Conservation (phyloP, 2,797 vertebrate species). For the Poeciliopsis presidionis region DNA sequence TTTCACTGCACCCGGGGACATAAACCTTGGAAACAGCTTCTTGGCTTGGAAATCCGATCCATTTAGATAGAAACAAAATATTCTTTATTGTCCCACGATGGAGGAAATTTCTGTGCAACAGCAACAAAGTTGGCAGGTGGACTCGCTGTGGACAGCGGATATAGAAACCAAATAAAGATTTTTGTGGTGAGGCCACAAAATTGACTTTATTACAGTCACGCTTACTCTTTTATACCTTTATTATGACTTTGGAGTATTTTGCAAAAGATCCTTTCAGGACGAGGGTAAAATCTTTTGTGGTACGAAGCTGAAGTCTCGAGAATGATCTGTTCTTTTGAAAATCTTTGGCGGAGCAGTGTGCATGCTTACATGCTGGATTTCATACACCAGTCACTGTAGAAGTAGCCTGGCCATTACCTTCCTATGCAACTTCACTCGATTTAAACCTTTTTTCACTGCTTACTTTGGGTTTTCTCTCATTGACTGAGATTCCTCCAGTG, state of each 20-base stretch:
- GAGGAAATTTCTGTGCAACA: no score
- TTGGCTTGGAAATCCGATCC: neutral
- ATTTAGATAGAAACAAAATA: neutral
- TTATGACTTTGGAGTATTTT: neutral
- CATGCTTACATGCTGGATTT: neutral
- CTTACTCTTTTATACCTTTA: neutral
- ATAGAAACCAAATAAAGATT: neutral
- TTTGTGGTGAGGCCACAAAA: neutral
- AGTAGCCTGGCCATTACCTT: no score
- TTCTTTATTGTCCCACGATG: no score
- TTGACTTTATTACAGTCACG: neutral
- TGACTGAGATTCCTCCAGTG: no score
- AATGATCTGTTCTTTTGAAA: neutral
- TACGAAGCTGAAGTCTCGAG: neutral
- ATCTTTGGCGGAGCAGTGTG: neutral
- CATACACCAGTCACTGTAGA: neutral
- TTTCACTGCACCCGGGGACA: no score
- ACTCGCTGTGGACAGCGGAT: no score
- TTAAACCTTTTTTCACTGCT: no score
- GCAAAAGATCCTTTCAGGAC: neutral
- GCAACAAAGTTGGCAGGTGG: no score
- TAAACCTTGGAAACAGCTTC: neutral
- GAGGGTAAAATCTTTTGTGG: neutral
- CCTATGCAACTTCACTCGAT: no score
- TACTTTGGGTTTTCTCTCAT: no score